Base-by-base conservation (phyloP, 2,113 vertebrate species). In the Microcebus tavaratra region DNA sequence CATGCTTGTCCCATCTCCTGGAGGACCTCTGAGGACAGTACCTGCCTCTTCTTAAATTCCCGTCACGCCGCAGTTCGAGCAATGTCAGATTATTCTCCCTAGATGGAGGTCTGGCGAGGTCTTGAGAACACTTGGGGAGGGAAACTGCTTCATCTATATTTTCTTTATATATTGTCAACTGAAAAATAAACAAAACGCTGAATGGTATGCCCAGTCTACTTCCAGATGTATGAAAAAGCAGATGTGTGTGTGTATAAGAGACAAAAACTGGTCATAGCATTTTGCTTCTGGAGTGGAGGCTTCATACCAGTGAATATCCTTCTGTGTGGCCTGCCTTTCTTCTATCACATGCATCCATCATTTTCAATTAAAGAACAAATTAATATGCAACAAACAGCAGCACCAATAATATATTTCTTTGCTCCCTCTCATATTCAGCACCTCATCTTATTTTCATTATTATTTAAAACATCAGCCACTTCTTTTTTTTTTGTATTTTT, bases 31-130 rank as follows among this genome's bases (percentile, higher is more conserved):
- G 96, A 92, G 97, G 92, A 86, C 91, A 88, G 95, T 90, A 65
- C 83, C 67, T 85, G 45, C 88, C 89, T 88, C 96, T 95, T 92
- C n/a, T 79, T 85, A 95, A 97, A 65, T 90, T 25, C 21, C 63
- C 95, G 98, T 96, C 88, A 80, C 88, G 75, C 50, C 75, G 7
- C 3, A 7, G 92, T 96, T 97, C 96, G 79, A 95, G 96, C 95
- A 92, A 79, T 57, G 53, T 63, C 78, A 25, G 72, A 67, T 85
- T 25, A 55, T 63, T 21, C 3, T 0, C n/a, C 88, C 48, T 29
- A 65, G 36, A 34, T 2, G 1, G 0, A 34, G 1, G 39, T 90
- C 86, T 88, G 68, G 27, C 25, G 57, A 31, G 0, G 31, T 92
- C 80, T 93, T 45, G 63, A 65, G 92, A 97, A 75, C 42, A 90